phyloP scores from a whole-genome alignment of 2,888 invertebrate species.

The Pristionchus arcanus region DNA sequence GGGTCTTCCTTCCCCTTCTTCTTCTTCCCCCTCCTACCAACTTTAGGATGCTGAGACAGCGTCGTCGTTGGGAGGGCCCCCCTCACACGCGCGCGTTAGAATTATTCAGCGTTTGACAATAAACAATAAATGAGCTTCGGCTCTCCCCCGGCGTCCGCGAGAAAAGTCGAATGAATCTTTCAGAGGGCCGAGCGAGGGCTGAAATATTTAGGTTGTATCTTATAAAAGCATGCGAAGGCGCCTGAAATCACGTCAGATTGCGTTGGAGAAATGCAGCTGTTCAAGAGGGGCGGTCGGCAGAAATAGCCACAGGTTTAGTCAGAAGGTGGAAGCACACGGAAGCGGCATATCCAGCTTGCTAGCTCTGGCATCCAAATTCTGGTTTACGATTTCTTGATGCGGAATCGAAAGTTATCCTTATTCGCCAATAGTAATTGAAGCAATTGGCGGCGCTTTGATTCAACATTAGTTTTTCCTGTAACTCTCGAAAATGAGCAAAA shows the following conservation, averaged over 20 bases:
- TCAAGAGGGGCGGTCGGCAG: background rate
- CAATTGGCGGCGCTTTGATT: no score
- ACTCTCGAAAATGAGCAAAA: no score
- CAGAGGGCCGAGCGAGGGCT: background rate
- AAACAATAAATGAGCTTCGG: slow-evolving; percentile 54
- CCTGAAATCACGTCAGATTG: slow-evolving; percentile 21
- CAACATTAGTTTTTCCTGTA: no score
- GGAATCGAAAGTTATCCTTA: no score
- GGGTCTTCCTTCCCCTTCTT: background rate
- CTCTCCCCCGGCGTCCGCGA: background rate
- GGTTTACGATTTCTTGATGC: background rate
- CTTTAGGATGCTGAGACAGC: slow-evolving; percentile 45
- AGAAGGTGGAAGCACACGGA: background rate
- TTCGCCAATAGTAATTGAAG: no score
- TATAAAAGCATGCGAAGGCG: background rate
- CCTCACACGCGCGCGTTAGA: background rate
- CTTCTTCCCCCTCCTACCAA: background rate
- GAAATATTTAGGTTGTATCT: slow-evolving; percentile 15
- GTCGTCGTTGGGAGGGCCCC: background rate
- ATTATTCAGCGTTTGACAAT: slow-evolving; percentile 53
- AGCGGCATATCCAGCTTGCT: background rate
- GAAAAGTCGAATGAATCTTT: slow-evolving; percentile 44
- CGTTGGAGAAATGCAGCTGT: background rate
- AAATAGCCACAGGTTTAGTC: background rate
- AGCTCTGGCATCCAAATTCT: no score